Evolutionary conservation across 1,140 invertebrate species (phyloP), one percentile per base, ranked within the genome.

Genomic region (Meloidogyne chitwoodi): DNA sequence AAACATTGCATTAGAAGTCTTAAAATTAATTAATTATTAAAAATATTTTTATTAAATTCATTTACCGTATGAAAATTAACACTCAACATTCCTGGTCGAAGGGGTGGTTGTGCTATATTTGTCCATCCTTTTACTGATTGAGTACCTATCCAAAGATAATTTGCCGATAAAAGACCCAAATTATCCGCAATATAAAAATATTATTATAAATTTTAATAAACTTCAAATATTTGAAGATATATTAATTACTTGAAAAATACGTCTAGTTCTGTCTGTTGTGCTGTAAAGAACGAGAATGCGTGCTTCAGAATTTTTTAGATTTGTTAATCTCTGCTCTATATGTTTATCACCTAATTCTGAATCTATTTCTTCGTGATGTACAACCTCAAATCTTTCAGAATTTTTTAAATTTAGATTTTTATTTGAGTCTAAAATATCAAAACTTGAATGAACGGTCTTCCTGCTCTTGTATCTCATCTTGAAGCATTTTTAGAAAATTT

Each of bases 271-370:
- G 80, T 93, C 91, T 76, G 92, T 91, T 14, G 93, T 95, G 61
- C 93, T 93, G 88, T 96, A 96, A 14, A 98, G 90, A 4, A 98
- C 89, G 91, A 97, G 93, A 0, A 97, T 94, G 11, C 95, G 90
- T 0, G 94, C 94, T 88, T 98, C 94, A 80, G 93, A 93, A 78
- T 93, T 93, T 2, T 93, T 92, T 66, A 97, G 88, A 82, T 93
- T 92, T 22, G 77, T 79, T 29, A 87, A 76, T 41, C 73, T 41
- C 11, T 78, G 31, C 31, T 78, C 65, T 31, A 84, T 77, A 69
- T 85, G 80, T 19, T 31, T 61, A 24, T 67, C 38, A 56, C 73
- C 74, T 56, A 83, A 48, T 24, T 69, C 66, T 12, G 75, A 75
- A 65, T 86, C 79, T 38, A 85, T 74, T 72, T 84, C 76, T 19